These are phyloP conservation scores for Micromussa lordhowensis DNA, from an alignment of 92 coral and sea anemone species.

Conservation along the genomic window DNA sequence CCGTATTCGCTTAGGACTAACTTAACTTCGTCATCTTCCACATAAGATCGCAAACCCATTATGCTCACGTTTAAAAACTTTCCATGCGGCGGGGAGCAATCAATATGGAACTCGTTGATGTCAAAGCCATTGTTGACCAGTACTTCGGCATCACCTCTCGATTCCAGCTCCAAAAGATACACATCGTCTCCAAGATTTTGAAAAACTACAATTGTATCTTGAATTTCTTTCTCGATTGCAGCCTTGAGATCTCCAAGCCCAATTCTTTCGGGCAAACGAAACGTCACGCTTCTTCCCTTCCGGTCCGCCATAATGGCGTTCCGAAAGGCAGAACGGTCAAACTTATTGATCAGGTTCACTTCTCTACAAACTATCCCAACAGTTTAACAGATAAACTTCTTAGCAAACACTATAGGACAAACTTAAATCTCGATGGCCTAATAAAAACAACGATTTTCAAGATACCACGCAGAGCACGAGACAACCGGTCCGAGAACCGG, in stretches of 20 bases:
- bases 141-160: neutral
- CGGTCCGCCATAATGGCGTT: slow-evolving; percentile 5
- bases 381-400: too few species aligned
- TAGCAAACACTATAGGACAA: too few species aligned
- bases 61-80: too few species aligned
- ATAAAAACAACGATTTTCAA: too few species aligned
- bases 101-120: neutral
- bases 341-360: neutral
- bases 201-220: neutral
- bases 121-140: neutral
- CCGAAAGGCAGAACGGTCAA: neutral
- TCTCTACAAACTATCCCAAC: neutral
- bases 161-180: neutral
- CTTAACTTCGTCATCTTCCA: neutral
- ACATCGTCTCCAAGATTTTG: neutral
- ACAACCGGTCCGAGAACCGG: too few species aligned
- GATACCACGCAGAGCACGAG: too few species aligned
- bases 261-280: neutral
- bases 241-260: neutral
- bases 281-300: neutral
- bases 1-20: neutral
- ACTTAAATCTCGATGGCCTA: too few species aligned
- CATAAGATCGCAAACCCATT: too few species aligned
- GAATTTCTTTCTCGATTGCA: neutral
- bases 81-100: too few species aligned